Base-by-base conservation (phyloP, 2,888 invertebrate species). In the Rhopalosiphum nymphaeae region DNA sequence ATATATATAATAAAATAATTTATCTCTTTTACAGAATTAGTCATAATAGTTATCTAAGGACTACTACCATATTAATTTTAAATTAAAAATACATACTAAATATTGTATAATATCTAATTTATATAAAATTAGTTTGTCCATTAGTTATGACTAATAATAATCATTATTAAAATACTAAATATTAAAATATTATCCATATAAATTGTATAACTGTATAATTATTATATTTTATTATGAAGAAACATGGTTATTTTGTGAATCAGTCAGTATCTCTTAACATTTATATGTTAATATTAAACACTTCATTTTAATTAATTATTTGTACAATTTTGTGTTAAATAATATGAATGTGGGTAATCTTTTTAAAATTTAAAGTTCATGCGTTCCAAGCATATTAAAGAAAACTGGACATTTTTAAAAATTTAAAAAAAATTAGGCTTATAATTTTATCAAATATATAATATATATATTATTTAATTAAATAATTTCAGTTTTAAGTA, bases 11-110 rank as follows among this genome's bases (percentile, higher is more conserved):
- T 57, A 42, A 57, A 42, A 42, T 29, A 57, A 44, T n/a, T 42
- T 91, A 36, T 78, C 78, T 91, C 11, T 84, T 42, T 84, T 53
- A 53, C 53, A 56, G 26, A 9, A 78, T 84, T 84, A 78, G 91
- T 91, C 36, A 78, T 91, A 91, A 36, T 89, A 42, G 9, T 56
- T 44, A 29, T 61, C 29, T 89, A 89, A 89, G 89, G 29, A 84
- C 29, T 44, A 84, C 29, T 44, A 53, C 26, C 49, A 53, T 91
- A 88, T 88, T 88, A 56, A 61, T 61, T 29, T 84, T 91, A 49
- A 78, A 53, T 90, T n/a, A 36, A 53, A 91, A 53, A 78, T 78
- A 53, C 56, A 85, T 44, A 44, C 9, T 49, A 84, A 29, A 46
- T 49, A 53, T 57, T 53, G 29, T 85, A 21, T 86, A 56, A 84